Base-by-base conservation (phyloP, 2,888 invertebrate genomes). In the Drosophila recens region DNA sequence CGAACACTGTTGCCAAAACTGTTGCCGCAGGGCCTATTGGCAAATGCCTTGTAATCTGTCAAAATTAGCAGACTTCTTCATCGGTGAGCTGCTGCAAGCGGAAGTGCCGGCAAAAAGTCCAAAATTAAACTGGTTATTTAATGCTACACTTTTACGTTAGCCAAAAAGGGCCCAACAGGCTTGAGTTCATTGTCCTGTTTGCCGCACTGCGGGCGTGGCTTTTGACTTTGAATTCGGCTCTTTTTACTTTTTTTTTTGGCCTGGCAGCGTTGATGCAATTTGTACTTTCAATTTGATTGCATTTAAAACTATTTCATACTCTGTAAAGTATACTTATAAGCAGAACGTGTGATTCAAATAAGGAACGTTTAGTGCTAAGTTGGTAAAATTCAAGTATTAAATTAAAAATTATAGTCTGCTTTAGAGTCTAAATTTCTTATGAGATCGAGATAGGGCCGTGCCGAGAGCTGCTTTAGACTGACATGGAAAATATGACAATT, bases 11-110 rank as follows among this genome's bases (percentile, higher is more conserved):
- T 23, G 23, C 23, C 23, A 33, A 43, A 17, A 8, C 30, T 42
- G 30, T 30, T 11, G 40, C 43, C 73, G 65, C 23, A n/a, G 36
- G 67, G 74, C 38, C 27, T 33, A 40, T 17, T 20, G 30, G 13
- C 73, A 69, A 73, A 73, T 80, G 80, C 88, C 82, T 89, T 89
- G 86, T 89, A 89, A 87, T 87, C 86, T 87, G 90, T 88, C 88
- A 88, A 87, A 86, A 87, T 89, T 87, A 80, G 82, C 75, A 71
- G 72, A 33, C 57, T 76, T 80, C 56, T 62, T 64, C 48, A 17
- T 52, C 34, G 13, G 6, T 13, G 27, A 52, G 54, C 57, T 42
- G 46, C 67, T 23, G 51, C 72, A 80, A 89, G 71, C 86, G 90
- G 86, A 87, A 86, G 86, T 89, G 66, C 45, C 46, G 45, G 65